Evolutionary conservation across 2,888 invertebrate species (phyloP), one percentile per base, ranked within the genome.

Genomic region (Protula sp.): DNA sequence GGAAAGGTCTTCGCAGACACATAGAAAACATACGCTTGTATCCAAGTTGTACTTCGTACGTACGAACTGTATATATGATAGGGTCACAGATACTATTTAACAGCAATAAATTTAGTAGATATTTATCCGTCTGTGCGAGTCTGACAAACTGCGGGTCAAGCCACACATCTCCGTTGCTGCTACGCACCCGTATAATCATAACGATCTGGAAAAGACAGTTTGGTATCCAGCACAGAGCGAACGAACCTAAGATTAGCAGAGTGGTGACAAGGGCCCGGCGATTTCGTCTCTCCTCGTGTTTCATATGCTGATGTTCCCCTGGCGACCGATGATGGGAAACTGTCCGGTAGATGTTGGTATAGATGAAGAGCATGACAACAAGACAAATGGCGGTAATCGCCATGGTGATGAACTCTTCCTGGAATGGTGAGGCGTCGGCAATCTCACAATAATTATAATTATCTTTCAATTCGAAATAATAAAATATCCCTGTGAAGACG

Each of bases 401-500:
- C 28, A 74, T 69, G 9, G 73, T 63, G 5, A 74, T 60, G 58
- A 70, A 75, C 51, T 76, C 75, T 1, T 70, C 70, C 30, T 73
- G 70, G 61, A 69, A 76, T 24, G 64, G 64, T 2, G 67, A 67
- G 45, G 66, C 66, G 30, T 68, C 63, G 24, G 73, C 69, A 27
- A 63, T 68, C 57, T 75, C 72, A 62, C 76, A 76, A 64, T 69
- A 74, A 58, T 73, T 60, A 50, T 54, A 59, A 47, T 54, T 53
- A 30, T 60, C 62, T 26, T 54, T 51, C 29, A 57, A 62, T 22
- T 63, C 53, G 5, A 38, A 26, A 51, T 63, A 62, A n/a, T 62
- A 48, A 29, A 55, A 54, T 22, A 47, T 50, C 1, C 50, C 50
- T 4, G 55, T 30, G 38, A 63, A 55, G 58, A 65, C 63, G 54